Percentiles rank a stretch among this genome's conserved stretches.
phyloP scores from a whole-genome alignment of 2,888 invertebrate genomes.

The Theretra japonica region DNA sequence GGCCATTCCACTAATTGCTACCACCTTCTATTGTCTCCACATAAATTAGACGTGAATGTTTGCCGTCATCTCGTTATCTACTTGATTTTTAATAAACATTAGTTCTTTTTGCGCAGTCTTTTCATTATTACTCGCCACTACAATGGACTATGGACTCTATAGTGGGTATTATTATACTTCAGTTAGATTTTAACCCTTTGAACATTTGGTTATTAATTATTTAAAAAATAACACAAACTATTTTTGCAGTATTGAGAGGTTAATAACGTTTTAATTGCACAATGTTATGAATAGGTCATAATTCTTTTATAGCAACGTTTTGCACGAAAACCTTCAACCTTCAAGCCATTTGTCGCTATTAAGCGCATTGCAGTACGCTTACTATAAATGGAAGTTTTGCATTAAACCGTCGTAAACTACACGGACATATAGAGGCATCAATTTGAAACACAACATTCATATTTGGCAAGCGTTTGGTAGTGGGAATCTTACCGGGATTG shows the following conservation, averaged over 20 bases:
- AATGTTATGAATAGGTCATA: not conserved
- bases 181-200: too few relatives aligned
- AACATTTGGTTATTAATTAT: too few relatives aligned
- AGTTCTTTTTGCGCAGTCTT: constrained; percentile 13
- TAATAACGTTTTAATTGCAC: not conserved
- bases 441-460: constrained; percentile 26
- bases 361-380: constrained; percentile 17
- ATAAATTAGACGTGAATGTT: constrained; percentile 77
- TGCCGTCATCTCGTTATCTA: constrained; percentile 62
- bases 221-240: not conserved
- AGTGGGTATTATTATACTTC: too few relatives aligned
- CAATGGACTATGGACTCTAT: too few relatives aligned
- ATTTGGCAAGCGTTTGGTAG: constrained; percentile 21
- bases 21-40: constrained; percentile 76
- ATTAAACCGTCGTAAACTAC: constrained; percentile 17
- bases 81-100: constrained; percentile 51
- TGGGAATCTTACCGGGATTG: constrained; percentile 24
- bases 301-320: not conserved
- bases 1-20: constrained; percentile 84
- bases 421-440: constrained; percentile 25
- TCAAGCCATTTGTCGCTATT: not conserved
- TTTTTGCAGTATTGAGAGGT: not conserved
- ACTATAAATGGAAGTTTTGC: constrained; percentile 25
- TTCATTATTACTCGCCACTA: not conserved
- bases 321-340: too few relatives aligned